Evolutionary conservation across 2,888 invertebrate genomes (phyloP).

Genomic region (Unio pictorum): DNA sequence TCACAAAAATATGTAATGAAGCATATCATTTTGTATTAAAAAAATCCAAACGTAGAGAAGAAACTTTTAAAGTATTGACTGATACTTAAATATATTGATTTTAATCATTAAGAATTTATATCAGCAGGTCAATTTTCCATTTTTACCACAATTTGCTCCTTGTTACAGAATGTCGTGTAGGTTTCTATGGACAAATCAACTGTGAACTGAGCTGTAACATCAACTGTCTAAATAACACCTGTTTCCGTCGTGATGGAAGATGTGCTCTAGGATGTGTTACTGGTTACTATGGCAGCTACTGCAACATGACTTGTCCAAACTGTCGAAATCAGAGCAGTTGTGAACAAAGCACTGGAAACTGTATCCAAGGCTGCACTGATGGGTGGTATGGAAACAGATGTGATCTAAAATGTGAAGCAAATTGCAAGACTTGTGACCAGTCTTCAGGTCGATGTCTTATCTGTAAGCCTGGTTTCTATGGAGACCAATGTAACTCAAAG

Average conservation of each 20-base stretch:
- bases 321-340: background rate
- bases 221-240: slow-evolving; percentile 17
- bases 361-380: background rate
- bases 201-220: slow-evolving; percentile 17
- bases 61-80: no score
- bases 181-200: background rate
- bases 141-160: no score
- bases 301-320: slow-evolving; percentile 9
- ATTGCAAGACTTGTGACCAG: slow-evolving; percentile 1
- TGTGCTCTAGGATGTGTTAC: slow-evolving; percentile 18
- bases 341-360: background rate
- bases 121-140: no score
- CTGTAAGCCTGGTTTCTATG: background rate
- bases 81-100: no score
- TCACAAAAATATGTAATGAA: no score
- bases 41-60: no score
- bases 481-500: no score
- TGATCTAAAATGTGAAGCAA: background rate
- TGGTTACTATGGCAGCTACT: slow-evolving; percentile 21
- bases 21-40: no score
- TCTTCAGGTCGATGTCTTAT: background rate
- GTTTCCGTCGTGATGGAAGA: slow-evolving; percentile 19
- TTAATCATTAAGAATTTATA: no score
- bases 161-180: no score
- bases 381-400: slow-evolving; percentile 1